Percentiles rank a stretch among this genome's conserved stretches.
Evolutionary conservation across 2,113 vertebrate genomes (phyloP).

Genomic region (Zapornia atra): DNA sequence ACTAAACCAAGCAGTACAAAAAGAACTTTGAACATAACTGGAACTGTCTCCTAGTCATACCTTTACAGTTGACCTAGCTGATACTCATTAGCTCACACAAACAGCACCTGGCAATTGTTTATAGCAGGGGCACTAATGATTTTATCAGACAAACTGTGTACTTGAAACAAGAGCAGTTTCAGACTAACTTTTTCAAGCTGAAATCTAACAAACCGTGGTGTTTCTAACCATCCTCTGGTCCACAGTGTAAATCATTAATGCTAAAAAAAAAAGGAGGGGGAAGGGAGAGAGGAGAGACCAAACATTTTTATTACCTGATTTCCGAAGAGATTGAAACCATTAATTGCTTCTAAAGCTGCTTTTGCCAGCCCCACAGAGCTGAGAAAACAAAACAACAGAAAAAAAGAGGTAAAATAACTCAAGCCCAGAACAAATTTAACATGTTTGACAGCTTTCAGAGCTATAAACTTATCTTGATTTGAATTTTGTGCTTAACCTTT

Average conservation of each 20-base stretch:
- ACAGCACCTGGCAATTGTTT: background rate
- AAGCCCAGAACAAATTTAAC: background rate
- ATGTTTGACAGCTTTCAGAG: background rate
- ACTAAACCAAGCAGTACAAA: background rate
- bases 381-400: background rate
- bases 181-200: background rate
- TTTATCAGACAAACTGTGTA: background rate
- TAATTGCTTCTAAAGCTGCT: conserved; percentile 97
- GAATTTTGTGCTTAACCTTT: background rate
- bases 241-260: background rate
- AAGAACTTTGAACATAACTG: background rate
- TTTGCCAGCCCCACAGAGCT: conserved; percentile 97
- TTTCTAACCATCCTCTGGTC: background rate
- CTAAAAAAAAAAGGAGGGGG: background rate
- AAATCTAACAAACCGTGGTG: background rate
- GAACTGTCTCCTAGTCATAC: background rate
- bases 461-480: background rate
- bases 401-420: background rate
- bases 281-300: background rate
- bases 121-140: background rate
- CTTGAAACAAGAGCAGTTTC: background rate
- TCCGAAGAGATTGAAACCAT: conserved; percentile 98
- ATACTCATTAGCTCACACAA: background rate
- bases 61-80: background rate
- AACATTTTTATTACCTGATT: conserved; percentile 87